phyloP scores from a whole-genome alignment of 2,113 vertebrate genomes.

The Rattus norvegicus region GRCr8 NC_086028.1:62894001-62894500 shows the following conservation, averaged over 20 bases:
- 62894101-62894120: neutral
- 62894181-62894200: constrained; percentile 64
- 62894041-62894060: neutral
- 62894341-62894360: constrained; percentile 97
- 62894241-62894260: constrained; percentile 71
- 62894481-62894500: constrained; percentile 99
- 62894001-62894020: neutral
- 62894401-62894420: constrained; percentile 99
- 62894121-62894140: neutral
- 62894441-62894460: constrained; percentile 98
- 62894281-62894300: constrained; percentile 54
- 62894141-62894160: neutral
- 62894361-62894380: constrained; percentile 99
- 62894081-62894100: neutral
- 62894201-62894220: constrained; percentile 73
- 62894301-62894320: constrained; percentile 39
- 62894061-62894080: neutral
- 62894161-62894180: constrained; percentile 49
- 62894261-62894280: constrained; percentile 66
- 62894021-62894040: neutral
- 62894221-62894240: constrained; percentile 70
- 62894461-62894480: constrained; percentile 97
- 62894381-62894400: constrained; percentile 96
- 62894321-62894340: constrained; percentile 97
- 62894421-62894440: constrained; percentile 98